These are phyloP conservation scores for Brachionus calyciflorus DNA, from an alignment of 1,140 invertebrate species.

Conservation along the genomic window DNA sequence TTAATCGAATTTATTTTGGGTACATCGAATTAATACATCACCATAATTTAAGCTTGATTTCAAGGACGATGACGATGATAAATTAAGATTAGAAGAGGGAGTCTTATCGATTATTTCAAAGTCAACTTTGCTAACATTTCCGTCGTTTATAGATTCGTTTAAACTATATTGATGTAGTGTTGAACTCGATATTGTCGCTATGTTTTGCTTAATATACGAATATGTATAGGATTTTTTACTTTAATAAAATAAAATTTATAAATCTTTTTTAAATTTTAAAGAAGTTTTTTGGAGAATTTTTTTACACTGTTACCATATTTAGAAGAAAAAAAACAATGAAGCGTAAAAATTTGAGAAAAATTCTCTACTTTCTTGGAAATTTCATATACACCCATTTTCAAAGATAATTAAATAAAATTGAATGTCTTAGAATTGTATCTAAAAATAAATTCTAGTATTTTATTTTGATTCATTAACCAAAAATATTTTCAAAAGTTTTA, in stretches of 20 bases:
- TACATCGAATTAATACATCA: slow-evolving; percentile 26
- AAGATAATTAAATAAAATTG: too few relatives aligned
- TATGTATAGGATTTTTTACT: slow-evolving; percentile 38
- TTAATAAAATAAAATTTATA: not conserved
- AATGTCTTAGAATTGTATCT: too few relatives aligned
- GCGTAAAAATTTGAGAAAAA: too few relatives aligned
- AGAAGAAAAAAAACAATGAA: too few relatives aligned
- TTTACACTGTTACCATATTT: too few relatives aligned
- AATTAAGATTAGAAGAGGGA: not conserved
- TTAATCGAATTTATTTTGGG: not conserved
- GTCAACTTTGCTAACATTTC: not conserved
- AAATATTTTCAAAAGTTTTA: too few relatives aligned
- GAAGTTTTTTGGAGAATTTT: too few relatives aligned
- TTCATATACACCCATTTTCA: too few relatives aligned
- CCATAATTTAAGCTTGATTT: slow-evolving; percentile 22
- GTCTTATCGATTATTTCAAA: not conserved
- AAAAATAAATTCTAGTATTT: too few relatives aligned
- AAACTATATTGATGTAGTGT: not conserved
- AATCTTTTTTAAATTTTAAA: too few relatives aligned
- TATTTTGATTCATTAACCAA: too few relatives aligned
- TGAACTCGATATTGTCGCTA: slow-evolving; percentile 25
- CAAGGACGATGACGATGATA: not conserved
- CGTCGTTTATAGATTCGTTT: slow-evolving; percentile 1
- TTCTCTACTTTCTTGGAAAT: too few relatives aligned
- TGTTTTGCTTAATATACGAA: slow-evolving; percentile 20